These are phyloP conservation scores for Graphium colonna DNA, from an alignment of 2,888 invertebrate species.

Conservation along the genomic window DNA sequence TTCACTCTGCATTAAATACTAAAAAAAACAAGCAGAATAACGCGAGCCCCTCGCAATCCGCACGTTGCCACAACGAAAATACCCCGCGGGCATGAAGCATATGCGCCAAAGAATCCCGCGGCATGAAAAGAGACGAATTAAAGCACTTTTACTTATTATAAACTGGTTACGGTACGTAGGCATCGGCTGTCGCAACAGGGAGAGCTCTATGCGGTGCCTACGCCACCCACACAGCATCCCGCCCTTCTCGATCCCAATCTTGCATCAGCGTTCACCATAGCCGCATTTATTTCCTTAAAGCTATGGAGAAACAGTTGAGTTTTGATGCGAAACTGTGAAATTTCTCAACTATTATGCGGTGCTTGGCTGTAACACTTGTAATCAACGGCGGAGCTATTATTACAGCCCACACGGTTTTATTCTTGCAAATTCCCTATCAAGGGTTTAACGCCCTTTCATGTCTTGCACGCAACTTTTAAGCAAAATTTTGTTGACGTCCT, in stretches of 20 bases:
- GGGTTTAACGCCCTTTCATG: constrained; percentile 62
- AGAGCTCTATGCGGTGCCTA: constrained; percentile 47
- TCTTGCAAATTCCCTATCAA: constrained; percentile 42
- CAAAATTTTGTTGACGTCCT: neutral
- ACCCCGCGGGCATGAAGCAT: neutral
- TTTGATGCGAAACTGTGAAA: constrained; percentile 25
- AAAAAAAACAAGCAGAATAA: neutral
- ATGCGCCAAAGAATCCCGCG: constrained; percentile 4
- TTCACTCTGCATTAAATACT: neutral
- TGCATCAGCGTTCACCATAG: constrained; percentile 9
- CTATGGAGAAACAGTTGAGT: constrained; percentile 23
- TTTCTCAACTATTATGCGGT: constrained; percentile 33
- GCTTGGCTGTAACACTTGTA: constrained; percentile 46
- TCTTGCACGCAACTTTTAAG: constrained; percentile 35
- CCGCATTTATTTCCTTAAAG: constrained; percentile 14
- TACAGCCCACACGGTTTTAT: constrained; percentile 56
- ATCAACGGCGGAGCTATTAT: constrained; percentile 60
- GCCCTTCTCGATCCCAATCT: constrained; percentile 29
- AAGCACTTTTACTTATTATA: constrained; percentile 34
- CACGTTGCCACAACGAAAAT: neutral
- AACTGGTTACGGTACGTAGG: constrained; percentile 38
- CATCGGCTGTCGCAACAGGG: constrained; percentile 54
- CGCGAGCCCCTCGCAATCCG: neutral
- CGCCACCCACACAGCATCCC: constrained; percentile 55
- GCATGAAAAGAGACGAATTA: constrained; percentile 18